Conservation (phyloP, 2,888 invertebrate genomes). For the Siphlonurus alternatus region DNA sequence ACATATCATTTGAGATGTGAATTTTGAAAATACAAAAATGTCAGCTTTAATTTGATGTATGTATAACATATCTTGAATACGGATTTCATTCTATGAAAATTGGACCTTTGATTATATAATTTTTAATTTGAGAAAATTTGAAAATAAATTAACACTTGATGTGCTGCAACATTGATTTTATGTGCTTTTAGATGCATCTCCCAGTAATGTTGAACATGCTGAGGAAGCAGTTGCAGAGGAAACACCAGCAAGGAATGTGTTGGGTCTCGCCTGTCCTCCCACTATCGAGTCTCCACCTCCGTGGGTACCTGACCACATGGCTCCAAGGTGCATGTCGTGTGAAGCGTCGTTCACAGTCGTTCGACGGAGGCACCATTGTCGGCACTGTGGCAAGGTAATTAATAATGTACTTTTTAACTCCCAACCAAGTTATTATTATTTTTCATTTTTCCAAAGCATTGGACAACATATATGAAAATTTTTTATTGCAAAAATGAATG, state of each 20-base stretch:
- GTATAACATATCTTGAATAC: too few relatives aligned
- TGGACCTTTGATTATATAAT: too few relatives aligned
- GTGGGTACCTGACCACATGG: conserved; percentile 91
- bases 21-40: too few relatives aligned
- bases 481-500: too few relatives aligned
- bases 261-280: conserved; percentile 15
- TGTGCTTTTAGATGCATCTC: conserved; percentile 9
- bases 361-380: conserved; percentile 86
- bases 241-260: too few relatives aligned
- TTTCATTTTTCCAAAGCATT: too few relatives aligned
- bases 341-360: conserved; percentile 85
- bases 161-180: neutral
- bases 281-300: conserved; percentile 45
- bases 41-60: too few relatives aligned
- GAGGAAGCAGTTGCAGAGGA: conserved; percentile 22
- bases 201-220: conserved; percentile 21
- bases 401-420: neutral
- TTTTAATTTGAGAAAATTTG: too few relatives aligned
- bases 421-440: too few relatives aligned
- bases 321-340: conserved; percentile 87
- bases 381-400: conserved; percentile 68
- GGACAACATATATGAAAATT: too few relatives aligned
- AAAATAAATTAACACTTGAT: neutral
- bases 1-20: too few relatives aligned
- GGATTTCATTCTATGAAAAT: too few relatives aligned